Conservation (phyloP, 2,113 vertebrate genomes). For the Callipepla californica region DNA sequence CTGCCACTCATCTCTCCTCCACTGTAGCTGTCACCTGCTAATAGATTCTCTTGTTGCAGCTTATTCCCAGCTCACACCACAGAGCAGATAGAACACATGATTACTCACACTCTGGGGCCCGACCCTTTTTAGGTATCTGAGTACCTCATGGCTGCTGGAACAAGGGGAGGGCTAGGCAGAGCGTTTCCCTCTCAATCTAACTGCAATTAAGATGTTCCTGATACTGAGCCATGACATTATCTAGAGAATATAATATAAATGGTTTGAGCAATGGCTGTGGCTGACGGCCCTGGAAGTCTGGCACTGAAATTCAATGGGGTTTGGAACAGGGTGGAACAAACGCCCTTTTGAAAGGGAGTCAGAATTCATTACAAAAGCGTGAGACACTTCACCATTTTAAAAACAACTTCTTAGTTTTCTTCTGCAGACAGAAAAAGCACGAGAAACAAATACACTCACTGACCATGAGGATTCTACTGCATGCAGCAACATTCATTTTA, state of each 20-base stretch:
- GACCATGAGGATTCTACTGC: neutral
- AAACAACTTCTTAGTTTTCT: neutral
- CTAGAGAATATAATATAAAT: neutral
- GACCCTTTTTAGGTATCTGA: slow-evolving; percentile 48
- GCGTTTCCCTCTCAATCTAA: neutral
- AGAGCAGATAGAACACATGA: neutral
- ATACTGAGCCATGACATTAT: neutral
- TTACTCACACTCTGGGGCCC: neutral
- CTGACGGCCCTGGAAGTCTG: neutral
- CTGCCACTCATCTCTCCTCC: neutral
- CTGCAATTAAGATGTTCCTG: neutral
- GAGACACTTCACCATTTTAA: neutral
- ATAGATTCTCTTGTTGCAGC: neutral
- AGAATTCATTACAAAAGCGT: neutral
- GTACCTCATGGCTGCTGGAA: neutral
- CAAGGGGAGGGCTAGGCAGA: neutral
- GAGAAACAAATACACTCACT: neutral
- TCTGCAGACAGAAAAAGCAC: neutral
- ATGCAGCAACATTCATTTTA: neutral
- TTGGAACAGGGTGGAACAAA: neutral
- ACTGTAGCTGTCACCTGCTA: neutral
- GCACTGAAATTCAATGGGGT: neutral
- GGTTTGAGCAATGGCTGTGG: neutral
- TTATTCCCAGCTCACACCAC: neutral
- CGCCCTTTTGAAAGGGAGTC: neutral